Evolutionary conservation across 2,113 vertebrate genomes (phyloP), one percentile per base, ranked within the genome.

Genomic region (Prochilodus magdalenae): DNA sequence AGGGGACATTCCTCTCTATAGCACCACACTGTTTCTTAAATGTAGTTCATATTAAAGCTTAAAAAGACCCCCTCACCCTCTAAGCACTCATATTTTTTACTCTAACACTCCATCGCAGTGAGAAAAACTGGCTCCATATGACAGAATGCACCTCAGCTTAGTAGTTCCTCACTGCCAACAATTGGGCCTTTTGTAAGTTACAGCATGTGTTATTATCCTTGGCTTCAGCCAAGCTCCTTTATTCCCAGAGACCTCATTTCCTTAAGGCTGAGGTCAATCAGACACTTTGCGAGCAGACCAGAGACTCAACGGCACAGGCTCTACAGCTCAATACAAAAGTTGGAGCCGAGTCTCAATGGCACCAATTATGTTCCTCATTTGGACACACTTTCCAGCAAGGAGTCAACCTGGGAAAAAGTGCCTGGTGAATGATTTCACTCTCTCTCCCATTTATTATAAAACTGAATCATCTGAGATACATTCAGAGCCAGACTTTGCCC

Each of bases 221-320:
- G 83, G 81, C 77, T 63, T 47, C 16, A 44, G 55, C n/a, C 27
- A 65, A 85, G 53, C 44, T 44, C 47, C 24, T 63, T 51, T 66
- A 30, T 67, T 87, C 67, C 77, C 73, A 66, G 63, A 80, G 78
- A 83, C 47, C 62, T 62, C 22, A 77, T 83, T 85, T 87, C 75
- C 73, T 77, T 76, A 44, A 80, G 63, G 57, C 78, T 57, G 51
- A 77, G 75, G 71, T 75, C 57, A 80, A 55, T 69, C 67, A 44
- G 40, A 44, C 40, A 44, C 40, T 44, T 44, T 11, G 40, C 40
- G 40, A 44, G 40, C 40, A 33, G n/a, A 33, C 71, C 30, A 62
- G 4, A 82, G 49, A 78, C 81, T 77, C 16, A 29, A 77, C 73
- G 83, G 69, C 72, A 63, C n/a, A 72, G 62, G 44, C n/a, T 79